phyloP scores from a whole-genome alignment of 2,113 vertebrate genomes.

The Columbina picui region DNA sequence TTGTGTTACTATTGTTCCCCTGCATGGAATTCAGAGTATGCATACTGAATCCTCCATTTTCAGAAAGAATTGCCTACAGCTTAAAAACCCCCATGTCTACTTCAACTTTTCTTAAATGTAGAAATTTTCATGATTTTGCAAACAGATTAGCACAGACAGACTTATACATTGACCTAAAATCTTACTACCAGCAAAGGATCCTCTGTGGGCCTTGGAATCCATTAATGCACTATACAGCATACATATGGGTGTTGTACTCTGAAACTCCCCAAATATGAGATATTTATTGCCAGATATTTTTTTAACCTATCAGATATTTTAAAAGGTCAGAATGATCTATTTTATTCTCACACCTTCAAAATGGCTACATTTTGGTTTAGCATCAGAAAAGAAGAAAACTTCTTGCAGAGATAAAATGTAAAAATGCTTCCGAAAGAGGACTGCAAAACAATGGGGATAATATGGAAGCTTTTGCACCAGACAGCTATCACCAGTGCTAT shows the following conservation, averaged over 20 bases:
- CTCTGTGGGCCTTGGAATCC: not conserved
- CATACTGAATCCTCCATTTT: not conserved
- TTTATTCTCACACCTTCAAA: not conserved
- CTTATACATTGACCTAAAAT: not conserved
- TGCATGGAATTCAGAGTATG: not conserved
- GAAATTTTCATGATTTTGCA: not conserved
- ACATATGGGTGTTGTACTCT: not conserved
- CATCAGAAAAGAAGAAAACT: not conserved
- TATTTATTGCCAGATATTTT: not conserved
- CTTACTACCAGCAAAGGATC: not conserved
- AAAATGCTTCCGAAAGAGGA: not conserved
- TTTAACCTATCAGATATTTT: not conserved
- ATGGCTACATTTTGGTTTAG: not conserved
- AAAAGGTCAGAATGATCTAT: not conserved
- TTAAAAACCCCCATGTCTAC: not conserved
- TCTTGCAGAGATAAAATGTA: not conserved
- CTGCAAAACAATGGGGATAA: accelerated
- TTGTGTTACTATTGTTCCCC: not conserved
- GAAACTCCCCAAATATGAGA: not conserved
- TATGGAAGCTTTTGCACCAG: not conserved
- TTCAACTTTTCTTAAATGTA: not conserved
- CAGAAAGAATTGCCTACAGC: not conserved
- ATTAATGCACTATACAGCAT: not conserved
- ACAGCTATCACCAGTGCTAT: not conserved
- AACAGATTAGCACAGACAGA: not conserved